Base-by-base conservation (phyloP, 1,140 invertebrate species). In the Leguminivora glycinivorella region DNA sequence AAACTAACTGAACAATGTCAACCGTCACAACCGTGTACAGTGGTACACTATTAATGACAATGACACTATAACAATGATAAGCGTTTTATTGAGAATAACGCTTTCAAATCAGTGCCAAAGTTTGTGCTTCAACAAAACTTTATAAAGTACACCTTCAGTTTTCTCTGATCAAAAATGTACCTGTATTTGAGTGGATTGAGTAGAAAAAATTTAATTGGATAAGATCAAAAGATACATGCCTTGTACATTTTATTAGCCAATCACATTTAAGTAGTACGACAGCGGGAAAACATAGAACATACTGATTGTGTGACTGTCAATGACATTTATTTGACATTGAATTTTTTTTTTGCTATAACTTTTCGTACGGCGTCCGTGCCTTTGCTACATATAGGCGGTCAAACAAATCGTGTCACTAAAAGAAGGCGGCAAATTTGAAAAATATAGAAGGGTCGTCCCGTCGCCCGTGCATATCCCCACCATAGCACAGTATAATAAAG, bases 241-340 rank as follows among this genome's bases (percentile, higher is more conserved):
- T 14, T 26, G 22, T 14, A 34, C 2, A 22, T 52, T 9, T 52
- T 52, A 52, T 17, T 19, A 31, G 26, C 58, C n/a, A 17, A 63
- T 63, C n/a, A 63, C 24, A 1, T 22, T 1, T n/a, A 24, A 40
- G 19, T n/a, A 40, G 10, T 0, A 7, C 25, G 31, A 22, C 19
- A 67, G 17, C 3, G 6, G 19, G n/a, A 14, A 9, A 29, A 29
- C 22, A 69, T 17, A 56, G 25, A 69, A 52, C 68, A 69, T 24
- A n/a, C 25, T 56, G n/a, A 69, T 43, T n/a, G n/a, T 29, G 19
- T 63, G 58, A 63, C 58, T 63, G 43, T 14, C 17, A 31, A 70
- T 79, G 78, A 79, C 78, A 75, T 75, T 77, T 73, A 79, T 40
- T 75, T 80, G 78, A 80, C 78, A 75, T 80, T 80, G 78, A 78